phyloP scores from a whole-genome alignment of 1,140 invertebrate genomes.

The Penaeus japonicus region DNA sequence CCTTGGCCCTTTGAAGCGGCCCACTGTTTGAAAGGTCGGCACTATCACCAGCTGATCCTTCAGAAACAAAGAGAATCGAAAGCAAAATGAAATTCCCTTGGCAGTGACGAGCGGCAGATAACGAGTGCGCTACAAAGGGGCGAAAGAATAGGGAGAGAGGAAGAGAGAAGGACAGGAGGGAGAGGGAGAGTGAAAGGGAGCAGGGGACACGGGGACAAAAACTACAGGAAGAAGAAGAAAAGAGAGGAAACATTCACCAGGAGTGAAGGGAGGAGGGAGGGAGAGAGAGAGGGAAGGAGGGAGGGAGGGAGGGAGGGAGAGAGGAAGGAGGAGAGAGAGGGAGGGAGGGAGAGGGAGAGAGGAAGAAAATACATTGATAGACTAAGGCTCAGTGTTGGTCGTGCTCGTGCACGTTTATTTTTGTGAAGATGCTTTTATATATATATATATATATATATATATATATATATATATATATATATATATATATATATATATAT shows the following conservation, averaged over 20 bases:
- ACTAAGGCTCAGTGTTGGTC: not conserved
- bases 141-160: not conserved
- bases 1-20: constrained; percentile 29
- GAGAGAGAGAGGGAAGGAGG: too few relatives aligned
- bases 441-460: too few relatives aligned
- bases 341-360: not conserved
- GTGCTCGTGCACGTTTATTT: too few relatives aligned
- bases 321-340: not conserved
- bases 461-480: too few relatives aligned
- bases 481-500: too few relatives aligned
- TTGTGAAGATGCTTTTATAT: too few relatives aligned
- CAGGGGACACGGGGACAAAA: not conserved
- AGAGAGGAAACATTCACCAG: not conserved
- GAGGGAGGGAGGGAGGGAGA: not conserved
- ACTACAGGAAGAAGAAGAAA: not conserved
- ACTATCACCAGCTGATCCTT: constrained; percentile 28
- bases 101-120: constrained; percentile 20
- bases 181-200: not conserved
- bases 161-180: not conserved
- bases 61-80: constrained; percentile 45
- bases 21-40: constrained; percentile 36
- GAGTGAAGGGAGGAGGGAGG: too few relatives aligned
- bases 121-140: too few relatives aligned
- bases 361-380: not conserved
- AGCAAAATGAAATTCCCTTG: constrained; percentile 47